Evolutionary conservation across 1,140 invertebrate genomes (phyloP), one percentile per base, ranked within the genome.

Genomic region (Plectrocnemia conspersa): DNA sequence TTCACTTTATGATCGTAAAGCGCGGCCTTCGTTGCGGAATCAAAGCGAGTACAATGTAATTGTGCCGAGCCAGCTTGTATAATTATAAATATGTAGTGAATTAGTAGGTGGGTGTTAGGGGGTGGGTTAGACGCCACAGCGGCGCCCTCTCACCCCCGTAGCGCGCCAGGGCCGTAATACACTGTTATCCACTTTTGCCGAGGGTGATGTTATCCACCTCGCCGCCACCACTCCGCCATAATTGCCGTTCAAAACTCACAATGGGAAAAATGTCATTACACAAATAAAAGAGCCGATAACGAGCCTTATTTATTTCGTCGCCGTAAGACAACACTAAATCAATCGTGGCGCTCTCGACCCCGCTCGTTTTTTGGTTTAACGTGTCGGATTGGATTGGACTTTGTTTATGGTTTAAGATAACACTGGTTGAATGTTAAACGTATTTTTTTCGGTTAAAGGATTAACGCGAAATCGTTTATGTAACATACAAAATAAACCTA

Each of bases 111-210:
- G 45, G 32, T 3, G 13, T 5, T 40, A n/a, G 4, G 46, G 47
- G 21, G 22, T 50, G 47, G 33, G 47, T 36, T 13, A 35, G 47
- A 35, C 47, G 47, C 47, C 47, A 9, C 18, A 16, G 33, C 32
- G 47, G 47, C 47, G 3, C 3, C 32, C 35, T 10, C 33, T 15
- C 22, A 6, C 23, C 2, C 1, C 24, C 1, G 6, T 27, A 5
- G 1, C 44, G 23, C 18, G 13, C 11, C 23, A 19, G 19, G 24
- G 18, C 44, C 25, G 5, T 15, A 23, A 38, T 50, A 50, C 47
- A 50, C 47, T 50, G 47, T 50, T 50, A 50, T 50, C 47, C 47
- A 50, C 47, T 50, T 38, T 50, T 50, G 47, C 21, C 2, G 47
- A 23, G 47, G 33, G 45, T n/a, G 22, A 6, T 45, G 42, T n/a